A percentile compares a stretch with the other conserved stretches of the same genome.
phyloP scores from a whole-genome alignment of 1,140 invertebrate species.

The Hesperophylax magnus region DNA sequence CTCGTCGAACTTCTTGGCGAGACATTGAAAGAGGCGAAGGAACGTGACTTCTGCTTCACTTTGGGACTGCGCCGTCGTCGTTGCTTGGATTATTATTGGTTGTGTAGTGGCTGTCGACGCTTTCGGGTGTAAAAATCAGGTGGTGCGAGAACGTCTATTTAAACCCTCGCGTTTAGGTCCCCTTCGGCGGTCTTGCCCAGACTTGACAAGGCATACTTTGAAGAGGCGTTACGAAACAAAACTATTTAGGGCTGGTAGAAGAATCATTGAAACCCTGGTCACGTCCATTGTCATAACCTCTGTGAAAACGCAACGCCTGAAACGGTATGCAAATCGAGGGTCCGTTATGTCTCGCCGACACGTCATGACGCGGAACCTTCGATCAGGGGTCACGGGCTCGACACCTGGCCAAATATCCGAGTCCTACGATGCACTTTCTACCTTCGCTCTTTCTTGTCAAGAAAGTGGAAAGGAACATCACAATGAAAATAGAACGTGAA shows the following conservation, averaged over 20 bases:
- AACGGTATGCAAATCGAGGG: slow-evolving; percentile 16
- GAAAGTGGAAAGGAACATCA: slow-evolving; percentile 24
- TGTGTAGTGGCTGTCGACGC: no score
- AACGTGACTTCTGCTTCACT: no score
- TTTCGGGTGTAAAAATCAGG: no score
- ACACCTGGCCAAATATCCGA: not conserved
- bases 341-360: slow-evolving; percentile 17
- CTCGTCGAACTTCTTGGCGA: no score
- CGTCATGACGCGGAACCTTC: not conserved
- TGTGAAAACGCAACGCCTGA: slow-evolving; percentile 3
- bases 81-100: no score
- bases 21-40: no score
- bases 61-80: no score
- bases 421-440: slow-evolving; percentile 25
- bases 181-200: no score
- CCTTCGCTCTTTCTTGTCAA: not conserved
- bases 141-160: no score
- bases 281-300: not conserved
- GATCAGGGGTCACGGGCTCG: not conserved
- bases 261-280: not conserved
- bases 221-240: no score
- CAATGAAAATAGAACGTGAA: slow-evolving; percentile 20
- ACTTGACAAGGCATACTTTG: no score
- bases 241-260: not conserved
- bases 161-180: no score